Percentiles rank a stretch among this genome's conserved stretches.
These are phyloP conservation scores for Isurus oxyrinchus DNA, from an alignment of 2,113 vertebrate species.

Conservation along the genomic window DNA sequence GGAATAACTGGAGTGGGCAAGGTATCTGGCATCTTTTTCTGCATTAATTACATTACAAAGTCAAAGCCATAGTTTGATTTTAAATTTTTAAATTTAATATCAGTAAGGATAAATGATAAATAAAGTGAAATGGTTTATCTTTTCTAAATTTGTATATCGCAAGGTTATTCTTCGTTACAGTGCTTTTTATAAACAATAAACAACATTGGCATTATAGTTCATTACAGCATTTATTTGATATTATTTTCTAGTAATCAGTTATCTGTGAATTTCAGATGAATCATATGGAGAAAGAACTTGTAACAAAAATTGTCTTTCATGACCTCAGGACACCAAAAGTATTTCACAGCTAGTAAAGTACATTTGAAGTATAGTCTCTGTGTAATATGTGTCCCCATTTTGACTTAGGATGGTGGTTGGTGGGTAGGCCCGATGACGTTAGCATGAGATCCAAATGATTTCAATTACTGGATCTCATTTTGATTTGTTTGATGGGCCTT, in stretches of 20 bases:
- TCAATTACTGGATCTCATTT: neutral
- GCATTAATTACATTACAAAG: neutral
- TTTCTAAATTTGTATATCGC: neutral
- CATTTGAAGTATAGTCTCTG: neutral
- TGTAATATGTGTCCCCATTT: neutral
- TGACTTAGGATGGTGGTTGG: neutral
- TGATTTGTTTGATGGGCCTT: neutral
- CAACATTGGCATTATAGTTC: neutral
- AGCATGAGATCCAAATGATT: neutral
- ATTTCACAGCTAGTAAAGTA: neutral
- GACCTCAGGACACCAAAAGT: too few relatives aligned
- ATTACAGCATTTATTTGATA: neutral
- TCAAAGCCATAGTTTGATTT: neutral
- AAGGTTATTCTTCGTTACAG: neutral
- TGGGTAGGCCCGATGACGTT: neutral
- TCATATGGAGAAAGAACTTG: neutral
- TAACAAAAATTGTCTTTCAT: neutral
- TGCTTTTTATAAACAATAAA: neutral
- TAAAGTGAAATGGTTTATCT: neutral
- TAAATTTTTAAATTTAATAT: neutral
- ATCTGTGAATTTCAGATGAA: neutral
- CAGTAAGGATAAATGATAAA: neutral
- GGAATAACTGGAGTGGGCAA: constrained; percentile 79
- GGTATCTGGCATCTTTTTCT: constrained; percentile 50
- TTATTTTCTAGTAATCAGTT: neutral